Evolutionary conservation across 2,888 invertebrate species (phyloP).

Genomic region (Dicroscelio sp.): DNA sequence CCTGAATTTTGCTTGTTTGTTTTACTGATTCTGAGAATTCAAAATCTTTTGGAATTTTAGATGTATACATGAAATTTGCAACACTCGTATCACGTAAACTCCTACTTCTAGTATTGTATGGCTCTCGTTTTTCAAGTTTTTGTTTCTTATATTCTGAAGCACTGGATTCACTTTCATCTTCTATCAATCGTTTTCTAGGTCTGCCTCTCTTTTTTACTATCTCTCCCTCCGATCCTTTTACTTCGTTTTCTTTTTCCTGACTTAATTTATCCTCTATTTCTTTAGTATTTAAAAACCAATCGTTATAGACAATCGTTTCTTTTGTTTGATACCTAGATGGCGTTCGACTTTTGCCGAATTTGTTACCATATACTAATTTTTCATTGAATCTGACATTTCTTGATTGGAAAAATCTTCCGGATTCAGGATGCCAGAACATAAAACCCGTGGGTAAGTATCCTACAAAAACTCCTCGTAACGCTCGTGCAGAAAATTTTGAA

Average conservation of each 20-base stretch:
- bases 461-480: too few relatives aligned
- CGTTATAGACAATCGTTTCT: background rate
- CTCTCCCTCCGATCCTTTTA: background rate
- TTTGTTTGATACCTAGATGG: background rate
- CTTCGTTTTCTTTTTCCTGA: constrained; percentile 70
- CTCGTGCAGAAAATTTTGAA: too few relatives aligned
- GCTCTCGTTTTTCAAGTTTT: background rate
- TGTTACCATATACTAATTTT: too few relatives aligned
- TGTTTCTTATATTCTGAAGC: background rate
- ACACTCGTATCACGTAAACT: constrained; percentile 21
- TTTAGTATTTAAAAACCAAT: constrained; percentile 17
- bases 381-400: background rate
- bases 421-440: background rate
- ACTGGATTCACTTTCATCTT: background rate
- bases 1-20: background rate
- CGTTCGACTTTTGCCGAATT: background rate
- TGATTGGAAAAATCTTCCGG: background rate
- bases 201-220: background rate
- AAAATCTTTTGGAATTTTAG: background rate
- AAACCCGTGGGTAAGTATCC: background rate
- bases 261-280: constrained; percentile 80
- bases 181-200: constrained; percentile 21
- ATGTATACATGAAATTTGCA: background rate
- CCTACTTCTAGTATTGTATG: constrained; percentile 3
- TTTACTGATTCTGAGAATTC: background rate